Evolutionary conservation across 2,888 invertebrate genomes (phyloP), one percentile per base, ranked within the genome.

Genomic region (Harpalus rubripes): DNA sequence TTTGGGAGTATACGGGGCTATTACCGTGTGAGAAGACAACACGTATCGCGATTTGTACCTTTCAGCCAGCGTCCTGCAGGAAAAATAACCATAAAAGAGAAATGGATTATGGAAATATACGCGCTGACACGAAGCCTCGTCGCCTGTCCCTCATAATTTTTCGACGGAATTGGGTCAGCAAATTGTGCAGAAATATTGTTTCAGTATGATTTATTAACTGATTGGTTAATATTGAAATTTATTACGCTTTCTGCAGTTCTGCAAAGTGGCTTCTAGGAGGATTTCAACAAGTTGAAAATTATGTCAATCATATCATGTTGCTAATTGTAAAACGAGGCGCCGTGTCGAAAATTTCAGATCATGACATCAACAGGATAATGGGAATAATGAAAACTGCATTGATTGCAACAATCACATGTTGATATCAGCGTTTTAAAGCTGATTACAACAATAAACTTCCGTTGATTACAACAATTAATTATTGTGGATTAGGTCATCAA

Each of bases 51-150:
- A 78, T 78, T 78, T 78, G 78, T 78, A 78, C 78, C 58, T 58
- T 78, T 78, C 78, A 78, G n/a, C 1, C 56, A 7, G 1, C 78
- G 58, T 78, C 78, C 78, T 78, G 78, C 15, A 78, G 78, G 76
- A 78, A 78, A 78, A 78, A 78, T 78, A 78, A 58, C 58, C 78
- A 78, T 58, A 78, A 78, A 72, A 78, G 78, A 78, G 78, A 78
- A 78, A 78, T 78, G 78, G 78, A 78, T 78, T 78, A 78, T 78
- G 78, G 78, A 78, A 78, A 78, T 78, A 58, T 32, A 78, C 78
- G 58, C 58, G 78, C 32, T 78, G 78, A 78, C 78, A 78, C 22
- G 78, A 18, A 16, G 65, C 41, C 22, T 16, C 44, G 74, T 74
- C 52, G 74, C 12, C 10, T 5, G 52, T 74, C 22, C 15, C 39